Evolutionary conservation across 2,888 invertebrate genomes (phyloP), one percentile per base, ranked within the genome.

Genomic region (Strigamia transsilvanica): DNA sequence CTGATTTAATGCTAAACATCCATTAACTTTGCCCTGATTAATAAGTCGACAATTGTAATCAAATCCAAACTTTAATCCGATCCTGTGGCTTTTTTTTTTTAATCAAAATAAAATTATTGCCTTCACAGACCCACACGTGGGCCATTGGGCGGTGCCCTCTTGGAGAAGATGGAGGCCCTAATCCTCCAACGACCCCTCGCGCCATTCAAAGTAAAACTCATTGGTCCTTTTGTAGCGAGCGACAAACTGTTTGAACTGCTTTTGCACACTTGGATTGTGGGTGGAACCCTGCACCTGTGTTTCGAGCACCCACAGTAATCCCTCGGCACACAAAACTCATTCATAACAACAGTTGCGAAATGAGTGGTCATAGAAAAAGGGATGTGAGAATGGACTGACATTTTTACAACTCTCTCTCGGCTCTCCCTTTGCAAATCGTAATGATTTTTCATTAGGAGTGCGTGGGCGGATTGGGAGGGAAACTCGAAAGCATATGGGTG

Each of bases 381-480:
- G 46, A 46, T 46, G 2, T 61, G 18, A 18, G n/a, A 61, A 61
- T 61, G 61, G 61, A 61, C 61, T 61, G 46, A 2, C 46, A 46
- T 46, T 46, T 46, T 15, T 46, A 46, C 46, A 13, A 9, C 61
- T 23, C 61, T 18, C 10, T 5, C 23, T 61, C 23, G n/a, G 18
- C 61, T 9, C 61, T 61, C 61, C 61, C 61, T 61, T 46, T 61
- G 15, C 18, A 18, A 61, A 61, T 61, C 61, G 61, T 61, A 61
- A 61, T 61, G 61, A 61, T 61, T 61, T 61, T 61, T 61, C 61
- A 61, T 61, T 61, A 61, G 61, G 61, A 61, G 61, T 61, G 61
- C 61, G 61, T 61, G 61, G 61, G 61, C 61, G 61, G 61, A 61
- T 61, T 61, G 21, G 61, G 21, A 61, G 61, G 61, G 61, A 61